Evolutionary conservation across 2,113 vertebrate genomes (phyloP), one percentile per base, ranked within the genome.

Genomic region (Odobenus rosmarus): DNA sequence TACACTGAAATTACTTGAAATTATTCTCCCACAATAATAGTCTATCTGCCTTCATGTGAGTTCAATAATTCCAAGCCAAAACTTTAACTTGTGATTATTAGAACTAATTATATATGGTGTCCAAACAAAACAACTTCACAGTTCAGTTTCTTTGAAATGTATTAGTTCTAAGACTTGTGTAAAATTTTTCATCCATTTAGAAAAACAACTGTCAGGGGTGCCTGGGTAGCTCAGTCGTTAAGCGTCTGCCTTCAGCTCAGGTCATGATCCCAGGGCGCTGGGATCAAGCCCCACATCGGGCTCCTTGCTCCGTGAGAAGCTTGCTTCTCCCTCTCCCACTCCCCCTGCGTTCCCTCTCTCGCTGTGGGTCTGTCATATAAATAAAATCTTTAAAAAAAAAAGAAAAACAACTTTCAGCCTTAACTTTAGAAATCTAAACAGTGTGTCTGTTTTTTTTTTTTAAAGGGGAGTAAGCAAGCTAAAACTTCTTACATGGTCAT

Each of bases 1-100:
- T 90, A 94, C 1, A 86, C 13, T 92, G n/a, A 84, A 82, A 92
- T 55, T 85, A 85, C 51, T 77, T 86, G 87, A 72, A 90, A 93
- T 76, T 69, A 55, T 82, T 96, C 39, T 92, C 23, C n/a, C 33
- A 69, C 4, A 77, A 7, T 57, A 81, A 89, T 1, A 87, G 28
- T 85, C 33, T 87, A 71, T 36, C 28, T 79, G 39, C 26, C 69
- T 79, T 74, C 67, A 79, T n/a, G 33, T 18, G 69, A 81, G n/a
- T 42, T 96, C 23, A 90, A 77, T 11, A 71, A 96, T n/a, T 85
- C 0, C 14, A 96, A 83, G 39, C 15, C 88, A 11, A 93, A 94
- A 80, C 36, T 90, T 93, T 80, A 86, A 71, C 15, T 88, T 96
- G 6, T 86, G 42, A 92, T 26, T 90, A 36, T 61, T 80, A 83